Percentiles rank a stretch among this genome's conserved stretches.
phyloP scores from a whole-genome alignment of 1,140 invertebrate genomes.

The Leptopilina clavipes region DNA sequence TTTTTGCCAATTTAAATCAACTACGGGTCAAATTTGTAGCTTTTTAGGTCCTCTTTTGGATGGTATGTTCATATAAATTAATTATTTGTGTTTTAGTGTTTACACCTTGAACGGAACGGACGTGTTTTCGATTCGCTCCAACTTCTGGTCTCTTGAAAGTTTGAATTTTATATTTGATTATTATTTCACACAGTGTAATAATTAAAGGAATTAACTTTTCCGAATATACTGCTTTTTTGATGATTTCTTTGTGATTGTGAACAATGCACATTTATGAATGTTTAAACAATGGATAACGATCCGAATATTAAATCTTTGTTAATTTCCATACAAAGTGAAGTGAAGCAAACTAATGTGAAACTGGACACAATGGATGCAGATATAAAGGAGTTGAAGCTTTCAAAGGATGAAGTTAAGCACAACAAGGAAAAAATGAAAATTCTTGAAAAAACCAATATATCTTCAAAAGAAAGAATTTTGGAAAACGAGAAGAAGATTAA shows the following conservation, averaged over 20 bases:
- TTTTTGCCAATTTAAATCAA: too few species aligned
- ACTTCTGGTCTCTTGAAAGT: not conserved
- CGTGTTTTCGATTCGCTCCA: not conserved
- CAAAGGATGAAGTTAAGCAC: not conserved
- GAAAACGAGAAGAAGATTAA: not conserved
- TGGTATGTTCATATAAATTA: too few species aligned
- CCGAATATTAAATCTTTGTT: not conserved
- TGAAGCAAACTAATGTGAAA: slow-evolving; percentile 8
- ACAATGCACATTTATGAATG: not conserved
- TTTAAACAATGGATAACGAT: not conserved
- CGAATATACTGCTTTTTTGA: not conserved
- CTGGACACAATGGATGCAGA: not conserved
- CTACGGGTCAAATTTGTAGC: too few species aligned
- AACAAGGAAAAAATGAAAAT: not conserved
- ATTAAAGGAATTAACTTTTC: not conserved
- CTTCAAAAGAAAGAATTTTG: not conserved
- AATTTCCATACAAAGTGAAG: not conserved
- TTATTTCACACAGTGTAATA: not conserved
- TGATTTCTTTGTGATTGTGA: not conserved
- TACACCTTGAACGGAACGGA: slow-evolving; percentile 2
- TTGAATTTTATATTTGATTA: not conserved
- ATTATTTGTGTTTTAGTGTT: too few species aligned
- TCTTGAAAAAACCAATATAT: slow-evolving; percentile 6
- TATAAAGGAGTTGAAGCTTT: not conserved
- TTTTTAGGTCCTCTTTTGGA: too few species aligned